These are phyloP conservation scores for Suricata suricatta DNA, from an alignment of 2,113 vertebrate genomes.

Conservation along the genomic window DNA sequence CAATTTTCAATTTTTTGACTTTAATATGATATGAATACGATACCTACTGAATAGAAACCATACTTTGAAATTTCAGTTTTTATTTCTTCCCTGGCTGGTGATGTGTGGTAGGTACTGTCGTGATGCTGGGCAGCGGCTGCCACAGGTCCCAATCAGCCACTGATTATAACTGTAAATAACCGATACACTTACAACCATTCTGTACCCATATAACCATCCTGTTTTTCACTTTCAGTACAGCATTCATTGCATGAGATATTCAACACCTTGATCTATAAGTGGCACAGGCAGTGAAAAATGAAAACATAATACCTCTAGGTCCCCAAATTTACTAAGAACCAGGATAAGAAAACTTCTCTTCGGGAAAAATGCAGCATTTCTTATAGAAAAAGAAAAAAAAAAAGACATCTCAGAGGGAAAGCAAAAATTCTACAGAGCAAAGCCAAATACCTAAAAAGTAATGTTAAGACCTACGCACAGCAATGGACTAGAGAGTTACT, in stretches of 20 bases:
- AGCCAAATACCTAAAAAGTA: not conserved
- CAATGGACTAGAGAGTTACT: not conserved
- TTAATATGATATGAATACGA: not conserved
- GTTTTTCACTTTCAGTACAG: not conserved
- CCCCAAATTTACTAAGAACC: not conserved
- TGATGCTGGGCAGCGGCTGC: not conserved
- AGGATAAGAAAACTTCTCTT: not conserved
- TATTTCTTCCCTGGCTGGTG: not conserved
- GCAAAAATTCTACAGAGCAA: not conserved
- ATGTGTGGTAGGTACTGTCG: not conserved
- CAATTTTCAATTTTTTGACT: not conserved
- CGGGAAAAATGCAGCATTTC: not conserved
- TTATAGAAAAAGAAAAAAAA: not conserved
- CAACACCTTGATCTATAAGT: not conserved
- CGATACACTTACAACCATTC: not conserved
- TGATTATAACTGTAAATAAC: not conserved
- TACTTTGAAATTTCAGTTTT: not conserved
- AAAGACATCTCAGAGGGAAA: not conserved
- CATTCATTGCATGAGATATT: not conserved
- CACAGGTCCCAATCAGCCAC: not conserved
- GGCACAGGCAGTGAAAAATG: not conserved
- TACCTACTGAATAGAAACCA: not conserved
- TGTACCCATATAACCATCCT: not conserved
- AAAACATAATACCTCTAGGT: not conserved
- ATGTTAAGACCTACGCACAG: not conserved